Conservation (phyloP, 2,113 vertebrate genomes). For the Choloepus hoffmanni region DNA sequence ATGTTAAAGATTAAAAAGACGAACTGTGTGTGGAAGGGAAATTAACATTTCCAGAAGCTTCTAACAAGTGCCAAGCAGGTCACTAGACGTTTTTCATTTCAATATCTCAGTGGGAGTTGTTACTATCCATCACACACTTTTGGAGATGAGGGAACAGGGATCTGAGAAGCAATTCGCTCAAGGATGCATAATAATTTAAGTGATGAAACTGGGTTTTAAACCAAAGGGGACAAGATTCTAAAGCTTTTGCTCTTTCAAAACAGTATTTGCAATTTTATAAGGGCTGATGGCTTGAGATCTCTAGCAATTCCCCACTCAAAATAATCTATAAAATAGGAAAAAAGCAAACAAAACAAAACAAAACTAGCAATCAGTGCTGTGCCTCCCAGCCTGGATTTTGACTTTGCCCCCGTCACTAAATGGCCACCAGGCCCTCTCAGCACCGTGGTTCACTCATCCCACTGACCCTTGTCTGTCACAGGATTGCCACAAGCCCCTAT, state of each 20-base stretch:
- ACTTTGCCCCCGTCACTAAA: neutral
- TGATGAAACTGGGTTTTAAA: neutral
- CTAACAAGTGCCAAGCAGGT: neutral
- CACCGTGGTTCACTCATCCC: neutral
- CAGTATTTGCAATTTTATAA: neutral
- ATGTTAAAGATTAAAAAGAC: neutral
- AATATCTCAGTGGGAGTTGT: neutral
- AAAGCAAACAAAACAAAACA: neutral
- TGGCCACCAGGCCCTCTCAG: neutral
- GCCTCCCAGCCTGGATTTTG: neutral
- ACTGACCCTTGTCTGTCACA: neutral
- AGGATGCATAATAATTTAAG: neutral
- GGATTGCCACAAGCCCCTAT: neutral
- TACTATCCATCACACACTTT: fast-evolving
- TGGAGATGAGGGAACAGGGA: neutral
- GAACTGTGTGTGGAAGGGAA: neutral
- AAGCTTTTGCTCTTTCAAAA: neutral
- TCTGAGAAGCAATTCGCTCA: neutral
- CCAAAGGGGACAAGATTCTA: neutral
- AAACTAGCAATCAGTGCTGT: fast-evolving
- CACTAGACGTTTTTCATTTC: neutral
- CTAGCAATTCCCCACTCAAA: fast-evolving
- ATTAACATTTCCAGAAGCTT: neutral
- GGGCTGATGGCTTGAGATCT: neutral
- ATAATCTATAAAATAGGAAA: neutral